phyloP scores from a whole-genome alignment of 2,797 vertebrate genomes.

The Numenius phaeopus region DNA sequence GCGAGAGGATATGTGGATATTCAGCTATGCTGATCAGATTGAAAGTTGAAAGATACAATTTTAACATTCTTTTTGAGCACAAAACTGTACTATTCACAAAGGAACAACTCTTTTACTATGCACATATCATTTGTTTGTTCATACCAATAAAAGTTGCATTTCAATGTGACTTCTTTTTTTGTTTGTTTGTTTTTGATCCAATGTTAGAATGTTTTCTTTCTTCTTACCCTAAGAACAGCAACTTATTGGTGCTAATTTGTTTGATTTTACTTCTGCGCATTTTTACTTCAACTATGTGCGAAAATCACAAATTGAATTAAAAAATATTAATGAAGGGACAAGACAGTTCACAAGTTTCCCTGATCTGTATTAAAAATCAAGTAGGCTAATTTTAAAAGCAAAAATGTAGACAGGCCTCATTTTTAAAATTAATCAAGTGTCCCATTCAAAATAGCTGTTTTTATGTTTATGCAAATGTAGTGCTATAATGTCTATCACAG shows the following conservation, averaged over 20 bases:
- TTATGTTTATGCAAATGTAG: neutral
- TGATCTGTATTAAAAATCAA: neutral
- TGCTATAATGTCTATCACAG: neutral
- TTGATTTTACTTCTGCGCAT: neutral
- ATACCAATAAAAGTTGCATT: neutral
- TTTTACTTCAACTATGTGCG: neutral
- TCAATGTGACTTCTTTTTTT: neutral
- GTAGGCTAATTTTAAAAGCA: neutral
- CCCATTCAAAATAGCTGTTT: neutral
- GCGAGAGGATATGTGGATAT: neutral
- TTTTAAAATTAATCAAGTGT: neutral
- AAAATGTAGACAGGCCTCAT: neutral
- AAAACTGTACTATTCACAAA: neutral
- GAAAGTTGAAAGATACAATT: neutral
- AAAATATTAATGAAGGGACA: neutral
- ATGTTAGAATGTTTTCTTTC: neutral
- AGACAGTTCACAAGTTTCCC: neutral
- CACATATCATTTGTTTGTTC: neutral
- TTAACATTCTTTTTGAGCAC: neutral
- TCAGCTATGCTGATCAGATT: neutral
- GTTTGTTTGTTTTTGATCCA: neutral
- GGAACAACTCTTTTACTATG: neutral
- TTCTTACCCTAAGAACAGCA: neutral
- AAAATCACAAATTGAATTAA: neutral
- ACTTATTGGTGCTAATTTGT: neutral